Evolutionary conservation across 1,140 invertebrate genomes (phyloP).

Genomic region (Drosophila murphyi): DNA sequence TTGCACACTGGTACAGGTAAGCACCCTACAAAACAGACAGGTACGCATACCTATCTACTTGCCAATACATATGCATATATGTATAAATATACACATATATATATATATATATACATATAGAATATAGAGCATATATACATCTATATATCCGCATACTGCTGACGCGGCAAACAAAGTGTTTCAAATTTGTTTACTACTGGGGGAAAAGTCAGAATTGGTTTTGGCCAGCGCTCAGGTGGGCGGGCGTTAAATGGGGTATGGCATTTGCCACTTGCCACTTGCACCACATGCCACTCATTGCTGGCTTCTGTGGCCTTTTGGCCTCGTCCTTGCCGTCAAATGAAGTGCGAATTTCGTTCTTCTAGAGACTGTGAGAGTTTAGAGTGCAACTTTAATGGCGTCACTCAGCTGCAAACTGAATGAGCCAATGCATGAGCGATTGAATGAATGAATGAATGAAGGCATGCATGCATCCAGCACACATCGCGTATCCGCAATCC

Average conservation of each 20-base stretch:
- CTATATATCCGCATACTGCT: conserved; percentile 6
- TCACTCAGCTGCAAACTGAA: conserved; percentile 26
- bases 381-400: conserved; percentile 40
- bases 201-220: conserved; percentile 56
- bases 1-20: conserved; percentile 31
- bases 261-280: conserved; percentile 40
- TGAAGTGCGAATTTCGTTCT: conserved; percentile 61
- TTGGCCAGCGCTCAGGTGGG: conserved; percentile 52
- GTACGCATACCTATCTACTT: conserved; percentile 7
- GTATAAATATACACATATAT: conserved; percentile 14
- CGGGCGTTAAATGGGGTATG: conserved; percentile 66
- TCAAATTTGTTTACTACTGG: conserved; percentile 79
- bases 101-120: conserved; percentile 3
- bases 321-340: conserved; percentile 45
- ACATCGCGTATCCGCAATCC: conserved; percentile 44
- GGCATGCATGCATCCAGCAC: conserved; percentile 17
- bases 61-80: not conserved
- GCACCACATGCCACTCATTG: conserved; percentile 53
- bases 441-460: conserved; percentile 25
- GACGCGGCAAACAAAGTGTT: conserved; percentile 74
- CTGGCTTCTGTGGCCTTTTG: conserved; percentile 56
- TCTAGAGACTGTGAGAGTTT: not conserved
- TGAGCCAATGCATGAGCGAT: conserved; percentile 23
- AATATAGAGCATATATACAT: not conserved
- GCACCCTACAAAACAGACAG: not conserved